phyloP scores from a whole-genome alignment of 2,888 invertebrate genomes.

The Fabriciana adippe region DNA sequence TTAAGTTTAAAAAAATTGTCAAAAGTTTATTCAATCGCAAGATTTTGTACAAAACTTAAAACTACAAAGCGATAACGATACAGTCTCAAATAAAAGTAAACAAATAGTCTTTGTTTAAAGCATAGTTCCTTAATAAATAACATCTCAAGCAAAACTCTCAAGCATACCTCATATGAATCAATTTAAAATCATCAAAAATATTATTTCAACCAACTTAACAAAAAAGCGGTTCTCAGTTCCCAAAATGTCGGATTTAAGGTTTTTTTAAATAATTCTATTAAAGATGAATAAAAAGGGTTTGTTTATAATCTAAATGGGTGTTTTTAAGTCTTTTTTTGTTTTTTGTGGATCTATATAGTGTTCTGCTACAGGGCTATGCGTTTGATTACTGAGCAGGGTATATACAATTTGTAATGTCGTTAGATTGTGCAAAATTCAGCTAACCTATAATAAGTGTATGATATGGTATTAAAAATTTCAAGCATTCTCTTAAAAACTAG shows the following conservation, averaged over 20 bases:
- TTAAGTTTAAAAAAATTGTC: constrained; percentile 38
- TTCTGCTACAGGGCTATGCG: no score
- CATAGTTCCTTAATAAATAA: constrained; percentile 36
- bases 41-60: constrained; percentile 69
- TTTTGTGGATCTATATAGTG: no score
- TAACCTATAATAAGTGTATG: neutral
- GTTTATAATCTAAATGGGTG: no score
- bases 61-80: constrained; percentile 44
- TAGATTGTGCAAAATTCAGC: no score
- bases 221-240: neutral
- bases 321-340: no score
- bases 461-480: neutral
- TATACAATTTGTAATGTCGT: no score
- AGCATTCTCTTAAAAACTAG: constrained; percentile 36
- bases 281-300: no score
- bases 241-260: no score
- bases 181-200: neutral
- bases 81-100: constrained; percentile 45
- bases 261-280: no score
- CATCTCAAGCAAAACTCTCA: constrained; percentile 25
- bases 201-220: neutral
- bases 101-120: constrained; percentile 26
- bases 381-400: no score
- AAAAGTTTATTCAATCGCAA: constrained; percentile 54
- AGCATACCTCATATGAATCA: constrained; percentile 18